These are phyloP conservation scores for Polypedilum pembai DNA, from an alignment of 1,140 invertebrate species.

Conservation along the genomic window DNA sequence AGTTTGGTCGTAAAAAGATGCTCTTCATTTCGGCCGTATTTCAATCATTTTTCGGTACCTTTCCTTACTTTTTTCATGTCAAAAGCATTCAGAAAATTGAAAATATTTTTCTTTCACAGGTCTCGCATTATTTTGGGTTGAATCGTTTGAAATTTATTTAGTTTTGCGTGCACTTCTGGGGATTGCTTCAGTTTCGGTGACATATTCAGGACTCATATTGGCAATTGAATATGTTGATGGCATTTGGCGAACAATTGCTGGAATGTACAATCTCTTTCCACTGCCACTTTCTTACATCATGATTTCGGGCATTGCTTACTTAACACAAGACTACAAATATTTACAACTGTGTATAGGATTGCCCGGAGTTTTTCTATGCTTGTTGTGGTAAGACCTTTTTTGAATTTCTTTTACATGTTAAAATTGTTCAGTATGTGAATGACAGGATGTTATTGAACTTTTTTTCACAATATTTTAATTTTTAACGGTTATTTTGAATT, in stretches of 20 bases:
- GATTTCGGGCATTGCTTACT: constrained; percentile 61
- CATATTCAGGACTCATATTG: constrained; percentile 63
- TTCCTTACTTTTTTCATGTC: not conserved
- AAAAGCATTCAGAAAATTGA: not conserved
- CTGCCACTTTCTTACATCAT: constrained; percentile 63
- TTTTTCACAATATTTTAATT: no score
- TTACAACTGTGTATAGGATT: constrained; percentile 64
- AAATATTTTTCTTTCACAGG: constrained; percentile 37
- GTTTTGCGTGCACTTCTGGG: constrained; percentile 54
- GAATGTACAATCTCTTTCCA: constrained; percentile 65
- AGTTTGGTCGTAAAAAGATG: constrained; percentile 66
- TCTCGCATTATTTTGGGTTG: constrained; percentile 52
- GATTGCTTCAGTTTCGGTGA: constrained; percentile 62
- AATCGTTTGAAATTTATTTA: constrained; percentile 57
- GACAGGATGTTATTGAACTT: no score
- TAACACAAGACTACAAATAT: constrained; percentile 62
- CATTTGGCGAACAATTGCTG: constrained; percentile 63
- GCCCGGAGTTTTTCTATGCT: constrained; percentile 57
- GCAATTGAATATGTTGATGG: constrained; percentile 65
- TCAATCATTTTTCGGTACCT: constrained; percentile 54
- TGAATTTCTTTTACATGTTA: no score
- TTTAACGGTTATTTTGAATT: no score
- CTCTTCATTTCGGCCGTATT: constrained; percentile 60
- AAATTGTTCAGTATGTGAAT: no score
- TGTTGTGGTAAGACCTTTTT: constrained; percentile 50